A percentile compares a stretch with the other conserved stretches of the same genome.
Evolutionary conservation across 2,113 vertebrate species (phyloP).

Genomic region (Centrocercus urophasianus): DNA sequence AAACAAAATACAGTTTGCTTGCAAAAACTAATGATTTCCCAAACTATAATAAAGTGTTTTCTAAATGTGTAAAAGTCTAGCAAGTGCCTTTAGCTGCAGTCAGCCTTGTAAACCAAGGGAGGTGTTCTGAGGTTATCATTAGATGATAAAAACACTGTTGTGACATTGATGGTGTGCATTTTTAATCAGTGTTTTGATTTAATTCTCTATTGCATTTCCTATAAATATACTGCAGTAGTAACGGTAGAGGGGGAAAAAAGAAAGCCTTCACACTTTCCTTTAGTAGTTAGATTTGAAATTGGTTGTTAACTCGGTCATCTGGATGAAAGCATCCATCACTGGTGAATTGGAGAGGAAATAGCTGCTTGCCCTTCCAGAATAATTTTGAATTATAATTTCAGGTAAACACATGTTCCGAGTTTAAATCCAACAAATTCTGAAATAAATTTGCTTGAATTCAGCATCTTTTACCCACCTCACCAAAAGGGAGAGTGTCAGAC

Average conservation of each 20-base stretch:
- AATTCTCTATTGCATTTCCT: constrained; percentile 74
- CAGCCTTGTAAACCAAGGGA: constrained; percentile 69
- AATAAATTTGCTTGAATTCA: constrained; percentile 30
- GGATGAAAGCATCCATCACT: constrained; percentile 8
- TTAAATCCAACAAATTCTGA: constrained; percentile 24
- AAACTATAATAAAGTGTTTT: constrained; percentile 71
- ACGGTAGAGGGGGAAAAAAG: constrained; percentile 50
- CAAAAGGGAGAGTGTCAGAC: background rate
- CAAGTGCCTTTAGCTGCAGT: constrained; percentile 72
- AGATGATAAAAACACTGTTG: constrained; percentile 78
- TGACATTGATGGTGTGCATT: constrained; percentile 88
- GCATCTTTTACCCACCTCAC: background rate
- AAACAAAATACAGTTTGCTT: constrained; percentile 82
- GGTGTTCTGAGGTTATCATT: constrained; percentile 78
- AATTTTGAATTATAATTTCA: background rate
- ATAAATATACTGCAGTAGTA: constrained; percentile 48
- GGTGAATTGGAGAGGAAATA: constrained; percentile 1
- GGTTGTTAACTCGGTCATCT: constrained; percentile 19
- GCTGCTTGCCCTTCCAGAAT: background rate
- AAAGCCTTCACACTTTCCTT: constrained; percentile 30
- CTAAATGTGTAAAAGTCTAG: constrained; percentile 61
- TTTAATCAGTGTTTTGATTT: constrained; percentile 91
- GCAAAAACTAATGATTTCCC: constrained; percentile 71
- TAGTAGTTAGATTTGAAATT: constrained; percentile 42
- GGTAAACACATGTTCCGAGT: constrained; percentile 1